A percentile compares a stretch with the other conserved stretches of the same genome.
Conservation (phyloP, 2,888 invertebrate genomes). For the Pomacea canaliculata region DNA sequence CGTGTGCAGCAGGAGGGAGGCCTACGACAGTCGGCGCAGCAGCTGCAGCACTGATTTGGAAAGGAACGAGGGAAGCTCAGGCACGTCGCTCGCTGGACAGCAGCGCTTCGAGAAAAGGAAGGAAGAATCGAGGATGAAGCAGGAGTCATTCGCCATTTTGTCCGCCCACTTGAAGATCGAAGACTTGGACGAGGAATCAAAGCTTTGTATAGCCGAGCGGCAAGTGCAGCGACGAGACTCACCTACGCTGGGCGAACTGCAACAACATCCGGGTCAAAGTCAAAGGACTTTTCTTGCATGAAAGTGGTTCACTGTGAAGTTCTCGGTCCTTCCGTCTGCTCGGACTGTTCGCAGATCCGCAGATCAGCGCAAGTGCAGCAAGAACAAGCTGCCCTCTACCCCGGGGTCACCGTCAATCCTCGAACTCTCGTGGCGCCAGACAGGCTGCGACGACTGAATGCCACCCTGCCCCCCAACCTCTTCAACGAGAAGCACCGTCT, state of each 20-base stretch:
- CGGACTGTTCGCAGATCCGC: conserved; percentile 44
- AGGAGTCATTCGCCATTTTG: conserved; percentile 14
- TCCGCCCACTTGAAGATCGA: conserved; percentile 15
- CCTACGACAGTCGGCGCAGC: not conserved
- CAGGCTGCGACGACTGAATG: conserved; percentile 38
- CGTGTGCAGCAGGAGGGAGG: not conserved
- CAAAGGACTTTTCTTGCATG: not conserved
- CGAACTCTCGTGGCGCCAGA: conserved; percentile 47
- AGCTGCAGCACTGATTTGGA: not conserved
- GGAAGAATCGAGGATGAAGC: conserved; percentile 9
- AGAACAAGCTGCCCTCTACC: conserved; percentile 40
- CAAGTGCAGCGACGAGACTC: not conserved
- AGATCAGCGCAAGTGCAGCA: conserved; percentile 30
- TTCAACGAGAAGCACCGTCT: conserved; percentile 33
- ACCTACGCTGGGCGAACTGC: not conserved
- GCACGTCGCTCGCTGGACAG: not conserved
- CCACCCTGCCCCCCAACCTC: conserved; percentile 37
- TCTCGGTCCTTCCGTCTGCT: conserved; percentile 45
- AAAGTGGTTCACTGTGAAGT: conserved; percentile 44
- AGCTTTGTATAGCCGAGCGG: not conserved
- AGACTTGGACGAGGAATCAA: not conserved
- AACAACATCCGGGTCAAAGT: not conserved
- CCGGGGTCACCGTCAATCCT: conserved; percentile 43
- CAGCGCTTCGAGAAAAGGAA: conserved; percentile 12
- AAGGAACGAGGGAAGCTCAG: not conserved